Base-by-base conservation (phyloP, 2,888 invertebrate species). In the Plagodis dolabraria region DNA sequence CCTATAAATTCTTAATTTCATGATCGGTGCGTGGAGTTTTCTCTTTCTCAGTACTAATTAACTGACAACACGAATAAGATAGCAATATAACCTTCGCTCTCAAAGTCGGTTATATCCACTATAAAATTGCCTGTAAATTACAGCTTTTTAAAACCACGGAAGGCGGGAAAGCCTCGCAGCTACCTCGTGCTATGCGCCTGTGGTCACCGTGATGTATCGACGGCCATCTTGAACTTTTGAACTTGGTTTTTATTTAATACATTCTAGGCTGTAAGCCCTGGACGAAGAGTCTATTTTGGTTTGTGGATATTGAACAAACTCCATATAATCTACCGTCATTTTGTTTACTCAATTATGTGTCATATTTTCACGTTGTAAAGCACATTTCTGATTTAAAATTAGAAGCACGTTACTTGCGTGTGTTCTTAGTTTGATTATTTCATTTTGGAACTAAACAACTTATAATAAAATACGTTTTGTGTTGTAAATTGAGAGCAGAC, bases 161-260 rank as follows among this genome's bases (percentile, higher is more conserved):
- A 47, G 42, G 6, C 55, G 72, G 69, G 71, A 57, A 70, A 67
- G 45, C 63, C 56, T 59, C 65, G 63, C 57, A 53, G 42, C 67
- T 66, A 70, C 71, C 74, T 79, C 60, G 64, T 63, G 53, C 43
- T 64, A 63, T 72, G 72, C 74, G 79, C 47, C 64, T 60, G 60
- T 51, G 70, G 75, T 71, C 65, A 68, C 52, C 57, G 62, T 68
- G 74, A 67, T 69, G 72, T 65, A 70, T 67, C 43, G n/a, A 42
- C 33, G 33, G 49, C 49, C 49, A 49, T 49, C 11, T 50, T 34
- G n/a, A 33, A 45, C 44, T 36, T 22, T 22, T 22, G 22, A 22
- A 22, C 22, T 22, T 22, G 22, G 10, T 10, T 33, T 42, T 12
- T 2, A 4, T 10, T 5, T 11, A 11, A 5, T 7, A 22, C 22